A percentile compares a stretch with the other conserved stretches of the same genome.
Evolutionary conservation across 2,888 invertebrate genomes (phyloP).

Genomic region (Napeogenes inachia): DNA sequence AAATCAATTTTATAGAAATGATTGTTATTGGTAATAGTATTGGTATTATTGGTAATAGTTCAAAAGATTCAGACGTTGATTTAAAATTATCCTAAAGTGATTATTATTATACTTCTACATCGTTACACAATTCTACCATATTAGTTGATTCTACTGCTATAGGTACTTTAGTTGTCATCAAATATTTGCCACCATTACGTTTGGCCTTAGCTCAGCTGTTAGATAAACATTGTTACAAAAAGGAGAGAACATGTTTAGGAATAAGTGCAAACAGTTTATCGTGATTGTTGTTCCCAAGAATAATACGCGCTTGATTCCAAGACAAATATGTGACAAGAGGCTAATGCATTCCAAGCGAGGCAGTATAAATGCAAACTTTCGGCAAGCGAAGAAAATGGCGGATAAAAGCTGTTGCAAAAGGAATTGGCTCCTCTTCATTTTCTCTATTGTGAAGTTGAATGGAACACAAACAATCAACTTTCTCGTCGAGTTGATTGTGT

Average conservation of each 20-base stretch:
- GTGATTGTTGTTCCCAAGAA: slow-evolving; percentile 55
- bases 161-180: slow-evolving; percentile 18
- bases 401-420: slow-evolving; percentile 65
- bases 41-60: too few relatives aligned
- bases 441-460: slow-evolving; percentile 74
- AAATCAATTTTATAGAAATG: too few relatives aligned
- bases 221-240: slow-evolving; percentile 33
- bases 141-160: slow-evolving; percentile 1
- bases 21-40: too few relatives aligned
- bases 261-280: slow-evolving; percentile 55
- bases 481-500: slow-evolving; percentile 67
- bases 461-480: slow-evolving; percentile 71
- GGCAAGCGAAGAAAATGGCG: slow-evolving; percentile 61
- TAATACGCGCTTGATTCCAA: slow-evolving; percentile 55
- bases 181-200: slow-evolving; percentile 31
- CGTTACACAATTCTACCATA: not conserved
- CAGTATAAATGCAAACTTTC: slow-evolving; percentile 68
- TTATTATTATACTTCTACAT: too few relatives aligned
- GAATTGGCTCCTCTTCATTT: slow-evolving; percentile 74
- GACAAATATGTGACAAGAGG: slow-evolving; percentile 60
- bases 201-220: slow-evolving; percentile 31
- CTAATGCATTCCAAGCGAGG: slow-evolving; percentile 62
- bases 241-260: slow-evolving; percentile 35
- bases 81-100: too few relatives aligned
- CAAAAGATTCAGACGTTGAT: too few relatives aligned